Evolutionary conservation across 2,888 invertebrate species (phyloP), one percentile per base, ranked within the genome.

Genomic region (Pantelozetes paolii): DNA sequence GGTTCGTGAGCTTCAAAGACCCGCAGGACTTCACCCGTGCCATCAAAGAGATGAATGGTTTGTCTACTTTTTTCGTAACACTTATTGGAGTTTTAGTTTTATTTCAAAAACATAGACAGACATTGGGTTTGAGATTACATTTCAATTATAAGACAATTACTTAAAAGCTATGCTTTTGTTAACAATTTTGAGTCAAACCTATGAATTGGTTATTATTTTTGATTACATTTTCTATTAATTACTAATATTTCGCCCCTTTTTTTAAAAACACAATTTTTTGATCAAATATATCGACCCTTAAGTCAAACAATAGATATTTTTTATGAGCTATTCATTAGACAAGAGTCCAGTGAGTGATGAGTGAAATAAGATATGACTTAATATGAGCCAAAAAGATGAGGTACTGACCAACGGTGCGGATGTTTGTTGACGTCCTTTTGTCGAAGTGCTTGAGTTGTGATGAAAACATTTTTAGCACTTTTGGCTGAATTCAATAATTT

Each of bases 1-100:
- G 99, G 0, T 99, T 99, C 83, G 94, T 98, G 77, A 97, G 97
- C 80, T 99, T 99, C 82, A 94, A 92, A 80, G 96, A 98, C 83
- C 96, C 97, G 0, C 90, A 91, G 42, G 99, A 99, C 83, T 99
- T 98, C 81, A 95, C 95, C 72, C 89, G 91, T 80, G 99, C 99
- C 11, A 98, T 98, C 91, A 92, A 97, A 81, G 99, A 99, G 85
- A 95, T 99, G 93, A 98, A 99, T 83, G 99, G 94, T 93, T 82
- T 87, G 86, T 69, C 1, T 71, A 48, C 40, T 59, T 23, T 42
- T 32, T 15, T 15, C 32, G n/a, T n/a, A 75, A 40, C 28, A 57
- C 2, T 59, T 32, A 57, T 45, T 72, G n/a, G 13, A 42, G 9
- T 72, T 64, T 59, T 72, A 2, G 2, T 1, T n/a, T 9, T 20